phyloP scores from a whole-genome alignment of 1,140 invertebrate genomes.

The Trypoxylus dichotomus region DNA sequence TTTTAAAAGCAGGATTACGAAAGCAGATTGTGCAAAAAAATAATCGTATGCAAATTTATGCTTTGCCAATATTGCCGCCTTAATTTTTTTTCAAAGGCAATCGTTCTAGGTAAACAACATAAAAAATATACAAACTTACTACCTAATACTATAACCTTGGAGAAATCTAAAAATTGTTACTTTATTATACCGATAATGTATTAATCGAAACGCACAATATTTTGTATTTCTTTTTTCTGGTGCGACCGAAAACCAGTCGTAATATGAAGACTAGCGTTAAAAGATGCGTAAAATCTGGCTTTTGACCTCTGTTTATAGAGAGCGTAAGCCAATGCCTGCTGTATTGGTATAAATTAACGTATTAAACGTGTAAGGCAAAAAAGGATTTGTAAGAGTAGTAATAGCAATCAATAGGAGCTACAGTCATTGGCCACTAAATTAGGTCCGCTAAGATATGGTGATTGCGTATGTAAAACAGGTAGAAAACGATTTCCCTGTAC shows the following conservation, averaged over 20 bases:
- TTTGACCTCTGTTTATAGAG: background rate
- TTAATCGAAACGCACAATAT: background rate
- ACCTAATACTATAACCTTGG: background rate
- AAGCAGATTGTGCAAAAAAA: background rate
- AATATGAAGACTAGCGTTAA: background rate
- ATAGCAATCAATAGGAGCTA: too few relatives aligned
- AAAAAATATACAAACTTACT: background rate
- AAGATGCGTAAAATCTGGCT: background rate
- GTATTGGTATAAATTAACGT: background rate
- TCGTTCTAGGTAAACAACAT: background rate
- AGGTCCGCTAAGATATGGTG: too few relatives aligned
- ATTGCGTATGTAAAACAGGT: too few relatives aligned
- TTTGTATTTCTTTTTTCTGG: background rate
- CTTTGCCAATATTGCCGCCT: background rate
- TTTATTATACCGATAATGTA: background rate
- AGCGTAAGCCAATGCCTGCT: background rate
- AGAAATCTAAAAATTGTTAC: background rate
- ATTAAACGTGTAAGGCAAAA: background rate
- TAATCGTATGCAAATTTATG: background rate
- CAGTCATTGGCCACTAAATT: too few relatives aligned
- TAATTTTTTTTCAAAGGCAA: background rate
- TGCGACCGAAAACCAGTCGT: background rate
- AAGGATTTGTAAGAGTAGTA: too few relatives aligned
- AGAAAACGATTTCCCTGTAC: too few relatives aligned
- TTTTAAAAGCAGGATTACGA: too few relatives aligned